A percentile compares a stretch with the other conserved stretches of the same genome.
Evolutionary conservation across 2,888 invertebrate genomes (phyloP).

Genomic region (Zygothrica quintamaculata): DNA sequence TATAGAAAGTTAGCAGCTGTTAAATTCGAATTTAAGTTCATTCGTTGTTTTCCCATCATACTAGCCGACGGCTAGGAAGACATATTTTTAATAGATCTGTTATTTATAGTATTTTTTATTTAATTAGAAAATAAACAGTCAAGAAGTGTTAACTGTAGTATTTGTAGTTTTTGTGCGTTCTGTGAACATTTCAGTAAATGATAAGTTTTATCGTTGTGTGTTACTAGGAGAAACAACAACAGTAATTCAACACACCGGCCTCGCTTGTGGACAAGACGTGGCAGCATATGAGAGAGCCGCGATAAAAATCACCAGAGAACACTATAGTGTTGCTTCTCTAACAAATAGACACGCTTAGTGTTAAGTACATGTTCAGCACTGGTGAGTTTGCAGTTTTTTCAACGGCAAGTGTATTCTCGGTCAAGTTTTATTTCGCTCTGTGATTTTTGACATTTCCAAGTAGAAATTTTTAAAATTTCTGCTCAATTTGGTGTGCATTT

Average conservation of each 20-base stretch:
- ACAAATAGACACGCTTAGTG: slow-evolving; percentile 29
- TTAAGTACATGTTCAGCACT: slow-evolving; percentile 48
- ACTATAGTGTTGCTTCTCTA: slow-evolving; percentile 38
- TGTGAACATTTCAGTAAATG: neutral
- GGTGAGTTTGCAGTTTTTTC: slow-evolving; percentile 78
- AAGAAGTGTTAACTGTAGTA: no score
- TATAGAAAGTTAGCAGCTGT: neutral
- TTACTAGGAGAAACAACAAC: slow-evolving; percentile 5
- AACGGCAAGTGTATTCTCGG: slow-evolving; percentile 75
- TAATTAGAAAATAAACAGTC: neutral
- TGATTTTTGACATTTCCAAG: slow-evolving; percentile 81
- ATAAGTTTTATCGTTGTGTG: neutral
- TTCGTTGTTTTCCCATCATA: neutral
- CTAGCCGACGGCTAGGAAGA: neutral
- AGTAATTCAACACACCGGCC: slow-evolving; percentile 62
- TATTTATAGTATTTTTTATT: neutral
- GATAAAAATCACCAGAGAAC: slow-evolving; percentile 34
- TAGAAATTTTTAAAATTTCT: slow-evolving; percentile 74
- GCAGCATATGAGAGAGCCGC: slow-evolving; percentile 69
- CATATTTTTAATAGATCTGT: neutral
- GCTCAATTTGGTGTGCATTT: slow-evolving; percentile 69
- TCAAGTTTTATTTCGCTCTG: slow-evolving; percentile 79
- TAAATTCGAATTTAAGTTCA: neutral
- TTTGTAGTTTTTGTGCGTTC: neutral
- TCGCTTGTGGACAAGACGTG: slow-evolving; percentile 75